Conservation (phyloP, 2,797 vertebrate genomes). For the Cheirogaleus major region DNA sequence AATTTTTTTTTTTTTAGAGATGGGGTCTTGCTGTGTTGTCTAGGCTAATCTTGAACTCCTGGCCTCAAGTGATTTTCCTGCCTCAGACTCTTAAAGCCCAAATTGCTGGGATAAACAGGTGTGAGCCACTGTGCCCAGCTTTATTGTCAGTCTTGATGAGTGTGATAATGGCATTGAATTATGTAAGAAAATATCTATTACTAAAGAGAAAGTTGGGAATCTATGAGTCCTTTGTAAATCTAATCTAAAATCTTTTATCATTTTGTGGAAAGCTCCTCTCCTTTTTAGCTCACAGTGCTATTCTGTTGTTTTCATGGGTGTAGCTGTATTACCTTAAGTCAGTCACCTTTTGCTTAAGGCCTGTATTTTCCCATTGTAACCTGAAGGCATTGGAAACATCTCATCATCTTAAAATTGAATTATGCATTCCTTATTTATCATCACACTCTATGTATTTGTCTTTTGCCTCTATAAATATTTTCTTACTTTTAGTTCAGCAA, state of each 20-base stretch:
- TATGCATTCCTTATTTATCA: neutral
- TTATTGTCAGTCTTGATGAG: neutral
- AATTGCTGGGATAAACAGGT: neutral
- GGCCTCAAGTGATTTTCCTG: neutral
- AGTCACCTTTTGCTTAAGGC: neutral
- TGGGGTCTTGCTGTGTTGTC: neutral
- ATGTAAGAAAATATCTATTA: neutral
- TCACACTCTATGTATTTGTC: neutral
- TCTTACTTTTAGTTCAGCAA: neutral
- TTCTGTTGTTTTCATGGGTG: neutral
- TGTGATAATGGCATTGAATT: neutral
- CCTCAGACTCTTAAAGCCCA: neutral
- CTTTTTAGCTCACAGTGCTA: neutral
- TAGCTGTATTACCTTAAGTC: neutral
- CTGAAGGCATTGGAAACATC: neutral
- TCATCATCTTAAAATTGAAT: neutral
- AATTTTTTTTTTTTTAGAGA: neutral
- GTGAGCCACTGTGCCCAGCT: neutral
- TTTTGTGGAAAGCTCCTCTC: neutral
- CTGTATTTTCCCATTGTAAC: neutral
- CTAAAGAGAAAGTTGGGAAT: neutral
- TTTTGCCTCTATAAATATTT: neutral
- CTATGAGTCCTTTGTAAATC: neutral
- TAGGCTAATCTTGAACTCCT: neutral
- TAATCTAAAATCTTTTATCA: neutral